A percentile compares a stretch with the other conserved stretches of the same genome.
These are phyloP conservation scores for Drosophila imparisetae DNA, from an alignment of 2,888 invertebrate species.

Conservation along the genomic window DNA sequence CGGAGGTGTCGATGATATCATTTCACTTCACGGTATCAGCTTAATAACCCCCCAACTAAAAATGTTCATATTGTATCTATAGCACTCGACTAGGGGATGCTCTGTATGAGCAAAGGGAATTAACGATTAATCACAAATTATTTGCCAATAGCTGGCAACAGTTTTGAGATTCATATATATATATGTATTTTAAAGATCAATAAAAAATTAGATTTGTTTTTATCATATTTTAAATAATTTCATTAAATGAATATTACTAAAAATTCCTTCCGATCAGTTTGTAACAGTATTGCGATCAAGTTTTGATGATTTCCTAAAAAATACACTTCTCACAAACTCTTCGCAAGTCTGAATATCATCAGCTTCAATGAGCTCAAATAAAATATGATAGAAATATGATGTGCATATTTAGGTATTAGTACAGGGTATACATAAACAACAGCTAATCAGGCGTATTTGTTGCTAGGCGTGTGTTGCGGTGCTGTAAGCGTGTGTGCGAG, in stretches of 20 bases:
- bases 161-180: neutral
- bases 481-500: constrained; percentile 3
- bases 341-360: no score
- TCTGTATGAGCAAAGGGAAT: neutral
- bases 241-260: neutral
- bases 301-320: no score
- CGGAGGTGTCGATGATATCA: constrained; percentile 55
- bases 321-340: no score
- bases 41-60: constrained; percentile 29
- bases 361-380: no score
- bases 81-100: neutral
- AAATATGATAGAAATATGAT: no score
- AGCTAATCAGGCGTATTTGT: constrained; percentile 78
- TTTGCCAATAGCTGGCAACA: neutral
- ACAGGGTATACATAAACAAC: constrained; percentile 34
- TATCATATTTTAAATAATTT: no score
- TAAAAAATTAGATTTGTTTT: neutral
- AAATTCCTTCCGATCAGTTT: neutral
- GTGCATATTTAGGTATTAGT: neutral
- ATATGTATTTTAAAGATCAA: neutral
- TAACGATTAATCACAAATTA: neutral
- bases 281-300: neutral
- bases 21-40: constrained; percentile 29
- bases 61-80: neutral
- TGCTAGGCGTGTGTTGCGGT: constrained; percentile 27